Conservation (phyloP, 92 coral and sea anemone genomes). For the Epizoanthus stellaris region DNA sequence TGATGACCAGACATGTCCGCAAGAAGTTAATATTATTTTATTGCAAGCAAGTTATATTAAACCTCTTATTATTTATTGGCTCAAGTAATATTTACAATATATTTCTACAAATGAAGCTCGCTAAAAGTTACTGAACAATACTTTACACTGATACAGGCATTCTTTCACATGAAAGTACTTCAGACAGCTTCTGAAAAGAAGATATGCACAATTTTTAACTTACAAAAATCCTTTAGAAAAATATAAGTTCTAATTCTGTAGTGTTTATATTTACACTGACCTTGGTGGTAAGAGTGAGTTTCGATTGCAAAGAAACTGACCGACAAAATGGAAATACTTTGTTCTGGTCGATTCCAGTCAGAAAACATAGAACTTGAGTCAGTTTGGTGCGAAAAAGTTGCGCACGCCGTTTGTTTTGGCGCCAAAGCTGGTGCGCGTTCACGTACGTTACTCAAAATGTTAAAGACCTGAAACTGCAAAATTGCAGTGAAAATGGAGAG, state of each 20-base stretch:
- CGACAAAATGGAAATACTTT: not conserved
- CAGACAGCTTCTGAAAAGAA: slow-evolving; percentile 41
- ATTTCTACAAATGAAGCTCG: no score
- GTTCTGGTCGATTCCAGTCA: not conserved
- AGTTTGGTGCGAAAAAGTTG: not conserved
- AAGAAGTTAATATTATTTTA: no score
- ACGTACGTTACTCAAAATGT: no score
- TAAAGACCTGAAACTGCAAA: not conserved
- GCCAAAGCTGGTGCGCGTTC: not conserved
- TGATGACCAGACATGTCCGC: no score
- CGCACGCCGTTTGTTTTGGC: not conserved
- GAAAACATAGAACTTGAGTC: not conserved
- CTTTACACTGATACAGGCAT: not conserved
- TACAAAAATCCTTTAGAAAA: not conserved
- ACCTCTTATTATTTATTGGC: no score
- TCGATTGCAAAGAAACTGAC: not conserved
- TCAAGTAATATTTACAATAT: no score
- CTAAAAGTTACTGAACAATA: no score
- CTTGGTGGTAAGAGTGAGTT: not conserved
- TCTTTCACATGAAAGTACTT: slow-evolving; percentile 46
- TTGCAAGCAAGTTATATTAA: no score
- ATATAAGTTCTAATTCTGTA: not conserved
- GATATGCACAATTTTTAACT: slow-evolving; percentile 5
- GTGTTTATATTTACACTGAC: not conserved
- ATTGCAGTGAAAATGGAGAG: not conserved